Evolutionary conservation across 2,797 vertebrate genomes (phyloP), one percentile per base, ranked within the genome.

Genomic region (Brachymystax lenok): DNA sequence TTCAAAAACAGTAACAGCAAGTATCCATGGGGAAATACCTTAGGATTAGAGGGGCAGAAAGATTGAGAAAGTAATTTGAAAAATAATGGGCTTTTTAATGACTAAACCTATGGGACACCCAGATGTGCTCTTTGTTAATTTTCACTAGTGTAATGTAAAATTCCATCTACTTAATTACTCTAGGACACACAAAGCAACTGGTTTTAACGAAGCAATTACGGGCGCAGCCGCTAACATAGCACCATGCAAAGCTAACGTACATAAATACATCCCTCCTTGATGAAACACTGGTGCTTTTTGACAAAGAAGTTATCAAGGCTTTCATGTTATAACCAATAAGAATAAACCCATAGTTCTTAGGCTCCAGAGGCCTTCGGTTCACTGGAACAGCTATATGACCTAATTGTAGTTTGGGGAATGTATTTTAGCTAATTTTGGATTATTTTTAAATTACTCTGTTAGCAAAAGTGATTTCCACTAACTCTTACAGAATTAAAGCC

Each of bases 51-150:
- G 93, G 92, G 92, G 92, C 93, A 93, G 92, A 95, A 95, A 95
- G 95, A 95, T 94, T 94, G 94, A 95, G 94, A 95, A 95, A 95
- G 95, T 95, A 94, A 95, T 95, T 95, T 95, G 94, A 95, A 95
- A 95, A 95, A 95, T 95, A 95, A 95, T 95, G 95, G 95, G 94
- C 94, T 95, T 95, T 95, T 95, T 95, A 95, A 95, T 95, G 95
- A 95, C 95, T 95, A 93, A 95, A 95, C 94, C 95, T 95, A 92
- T 93, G 94, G 94, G 95, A 95, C 94, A 93, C 93, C 93, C 95
- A 94, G 94, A 95, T 95, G 94, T 95, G 95, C 93, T 95, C 94
- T 95, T 95, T 95, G 94, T 95, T 95, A 94, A 95, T 95, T 95
- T 95, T 95, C 94, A 95, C 94, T 94, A 93, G 94, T 95, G 94